Base-by-base conservation (phyloP, 2,797 vertebrate genomes). In the Tenualosa ilisha region DNA sequence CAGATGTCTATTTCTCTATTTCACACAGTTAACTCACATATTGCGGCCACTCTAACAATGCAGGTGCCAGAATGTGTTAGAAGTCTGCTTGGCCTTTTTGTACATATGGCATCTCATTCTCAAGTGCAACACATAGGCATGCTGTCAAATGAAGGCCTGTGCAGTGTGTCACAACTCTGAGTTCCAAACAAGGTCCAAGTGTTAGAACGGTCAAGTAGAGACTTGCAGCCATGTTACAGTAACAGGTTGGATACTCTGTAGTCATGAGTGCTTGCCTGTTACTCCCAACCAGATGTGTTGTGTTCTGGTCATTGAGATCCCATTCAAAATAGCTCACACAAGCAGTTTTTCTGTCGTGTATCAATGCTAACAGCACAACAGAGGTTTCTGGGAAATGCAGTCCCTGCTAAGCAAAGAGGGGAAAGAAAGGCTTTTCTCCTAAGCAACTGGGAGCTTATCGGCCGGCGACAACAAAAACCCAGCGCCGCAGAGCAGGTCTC, bases 11-110 rank as follows among this genome's bases (percentile, higher is more conserved):
- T 22, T n/a, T 22, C 56, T 63, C 85, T 56, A 81, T 87, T 81
- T 87, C 6, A 9, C 87, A n/a, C 85, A 90, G 72, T 84, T 85
- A 87, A 84, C 84, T 88, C 85, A 83, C 46, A 88, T 81, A 89
- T 54, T 79, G 84, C 83, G 43, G 15, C 79, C 31, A 83, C 50
- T 46, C 20, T 81, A 79, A 65, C 59, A 82, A 26, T 63, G 84
- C 51, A 59, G 8, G 65, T 87, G 86, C 89, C 85, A 82, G 81
- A 86, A 82, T 84, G 75, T 81, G 84, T 86, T 83, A 86, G 56
- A 81, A 63, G 82, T 79, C 86, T 87, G 83, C 86, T 86, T 86
- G 81, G 56, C 85, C 61, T 51, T 87, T 87, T 87, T 82, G 81
- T 59, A 79, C 82, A 84, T 79, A 46, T 61, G 68, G 46, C 43